Evolutionary conservation across 2,797 vertebrate genomes (phyloP).

Genomic region (Rhinella marina): DNA sequence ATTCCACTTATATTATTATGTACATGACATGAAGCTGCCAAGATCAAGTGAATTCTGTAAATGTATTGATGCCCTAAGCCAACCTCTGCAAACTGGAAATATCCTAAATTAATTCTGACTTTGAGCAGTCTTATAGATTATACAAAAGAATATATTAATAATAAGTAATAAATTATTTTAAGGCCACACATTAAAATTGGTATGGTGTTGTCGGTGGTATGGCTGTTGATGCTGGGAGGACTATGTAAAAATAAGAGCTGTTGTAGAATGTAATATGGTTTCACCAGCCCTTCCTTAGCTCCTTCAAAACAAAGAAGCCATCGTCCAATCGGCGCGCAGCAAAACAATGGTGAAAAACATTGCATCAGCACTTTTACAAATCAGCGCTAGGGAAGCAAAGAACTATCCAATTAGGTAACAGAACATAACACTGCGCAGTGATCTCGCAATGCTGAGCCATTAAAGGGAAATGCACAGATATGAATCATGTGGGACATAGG

Average conservation of each 20-base stretch:
- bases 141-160: background rate
- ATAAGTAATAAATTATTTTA: background rate
- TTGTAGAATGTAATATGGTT: conserved; percentile 31
- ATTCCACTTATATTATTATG: background rate
- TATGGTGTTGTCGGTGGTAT: background rate
- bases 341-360: conserved; percentile 59
- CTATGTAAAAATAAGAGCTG: background rate
- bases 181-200: background rate
- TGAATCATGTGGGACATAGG: background rate
- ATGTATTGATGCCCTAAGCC: background rate
- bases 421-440: conserved; percentile 38
- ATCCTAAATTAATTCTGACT: background rate
- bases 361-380: conserved; percentile 60
- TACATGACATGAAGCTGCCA: background rate
- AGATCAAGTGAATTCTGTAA: background rate
- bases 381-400: conserved; percentile 22
- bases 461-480: conserved; percentile 28
- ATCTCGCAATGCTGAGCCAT: background rate
- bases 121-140: background rate
- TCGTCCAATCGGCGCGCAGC: conserved; percentile 45
- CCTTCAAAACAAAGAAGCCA: conserved; percentile 56
- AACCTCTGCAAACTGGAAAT: background rate
- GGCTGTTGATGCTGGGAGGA: background rate
- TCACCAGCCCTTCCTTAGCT: background rate
- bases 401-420: conserved; percentile 41